Conservation (phyloP, 2,797 vertebrate genomes). For the Cyprinodon diabolis region DNA sequence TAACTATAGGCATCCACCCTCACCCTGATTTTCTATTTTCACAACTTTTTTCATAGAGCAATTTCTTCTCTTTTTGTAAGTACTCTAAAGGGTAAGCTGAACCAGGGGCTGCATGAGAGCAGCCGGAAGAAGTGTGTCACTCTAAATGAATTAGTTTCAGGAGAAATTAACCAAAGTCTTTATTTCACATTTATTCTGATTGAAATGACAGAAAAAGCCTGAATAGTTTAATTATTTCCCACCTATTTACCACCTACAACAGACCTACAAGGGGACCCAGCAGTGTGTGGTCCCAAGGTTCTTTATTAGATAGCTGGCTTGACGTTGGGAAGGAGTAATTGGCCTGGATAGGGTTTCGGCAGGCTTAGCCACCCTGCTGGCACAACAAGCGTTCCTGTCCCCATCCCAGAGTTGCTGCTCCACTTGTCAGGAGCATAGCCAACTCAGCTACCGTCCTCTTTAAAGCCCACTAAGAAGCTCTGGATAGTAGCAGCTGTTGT, state of each 20-base stretch:
- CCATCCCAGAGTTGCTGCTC: conserved; percentile 67
- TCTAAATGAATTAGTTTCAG: conserved; percentile 76
- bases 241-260: too few relatives aligned
- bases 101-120: conserved; percentile 75
- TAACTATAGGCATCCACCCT: conserved; percentile 63
- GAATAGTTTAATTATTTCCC: conserved; percentile 52
- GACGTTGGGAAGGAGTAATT: conserved; percentile 80
- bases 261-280: conserved; percentile 62
- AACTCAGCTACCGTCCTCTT: conserved; percentile 70
- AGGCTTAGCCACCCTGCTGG: conserved; percentile 81
- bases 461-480: conserved; percentile 72
- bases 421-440: conserved; percentile 71
- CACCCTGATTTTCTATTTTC: conserved; percentile 54
- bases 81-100: conserved; percentile 76
- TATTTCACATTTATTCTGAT: conserved; percentile 34
- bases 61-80: conserved; percentile 64
- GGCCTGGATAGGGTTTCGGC: conserved; percentile 76
- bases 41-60: conserved; percentile 41
- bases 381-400: conserved; percentile 72
- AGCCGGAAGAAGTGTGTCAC: conserved; percentile 64
- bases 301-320: conserved; percentile 79
- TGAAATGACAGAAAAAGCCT: conserved; percentile 38
- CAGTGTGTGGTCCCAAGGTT: conserved; percentile 72
- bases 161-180: conserved; percentile 60
- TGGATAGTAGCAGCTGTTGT: conserved; percentile 80